These are phyloP conservation scores for Dromas ardeola DNA, from an alignment of 2,113 vertebrate genomes.

Conservation along the genomic window DNA sequence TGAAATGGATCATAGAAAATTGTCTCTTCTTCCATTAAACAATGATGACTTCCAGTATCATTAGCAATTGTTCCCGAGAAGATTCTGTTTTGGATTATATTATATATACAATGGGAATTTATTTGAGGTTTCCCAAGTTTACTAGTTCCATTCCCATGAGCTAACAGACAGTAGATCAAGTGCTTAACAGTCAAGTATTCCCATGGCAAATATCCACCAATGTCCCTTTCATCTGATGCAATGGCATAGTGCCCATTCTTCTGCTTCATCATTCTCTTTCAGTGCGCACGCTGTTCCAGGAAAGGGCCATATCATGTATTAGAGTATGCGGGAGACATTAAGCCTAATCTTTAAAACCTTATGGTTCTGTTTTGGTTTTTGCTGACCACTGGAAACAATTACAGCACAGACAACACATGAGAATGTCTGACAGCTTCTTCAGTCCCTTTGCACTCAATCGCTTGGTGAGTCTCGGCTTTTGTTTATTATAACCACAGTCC, in stretches of 20 bases:
- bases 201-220: conserved; percentile 72
- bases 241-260: conserved; percentile 67
- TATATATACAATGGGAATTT: conserved; percentile 67
- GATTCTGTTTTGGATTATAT: conserved; percentile 66
- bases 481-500: neutral
- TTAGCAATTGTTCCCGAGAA: conserved; percentile 25
- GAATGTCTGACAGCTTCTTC: conserved; percentile 57
- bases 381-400: conserved; percentile 68
- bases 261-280: conserved; percentile 66
- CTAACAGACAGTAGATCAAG: conserved; percentile 72
- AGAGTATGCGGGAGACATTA: conserved; percentile 16
- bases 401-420: conserved; percentile 48
- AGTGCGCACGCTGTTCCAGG: conserved; percentile 15
- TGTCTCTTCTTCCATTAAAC: conserved; percentile 14
- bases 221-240: conserved; percentile 68
- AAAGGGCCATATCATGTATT: conserved; percentile 26
- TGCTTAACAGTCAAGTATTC: conserved; percentile 70
- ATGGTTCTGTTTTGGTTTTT: conserved; percentile 39
- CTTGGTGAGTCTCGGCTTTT: neutral
- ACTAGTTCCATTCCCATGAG: conserved; percentile 71
- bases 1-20: neutral
- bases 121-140: conserved; percentile 71
- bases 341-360: conserved; percentile 54
- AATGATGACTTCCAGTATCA: conserved; percentile 46
- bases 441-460: neutral